Evolutionary conservation across 1,140 invertebrate genomes (phyloP).

Genomic region (Trissolcus basalis): DNA sequence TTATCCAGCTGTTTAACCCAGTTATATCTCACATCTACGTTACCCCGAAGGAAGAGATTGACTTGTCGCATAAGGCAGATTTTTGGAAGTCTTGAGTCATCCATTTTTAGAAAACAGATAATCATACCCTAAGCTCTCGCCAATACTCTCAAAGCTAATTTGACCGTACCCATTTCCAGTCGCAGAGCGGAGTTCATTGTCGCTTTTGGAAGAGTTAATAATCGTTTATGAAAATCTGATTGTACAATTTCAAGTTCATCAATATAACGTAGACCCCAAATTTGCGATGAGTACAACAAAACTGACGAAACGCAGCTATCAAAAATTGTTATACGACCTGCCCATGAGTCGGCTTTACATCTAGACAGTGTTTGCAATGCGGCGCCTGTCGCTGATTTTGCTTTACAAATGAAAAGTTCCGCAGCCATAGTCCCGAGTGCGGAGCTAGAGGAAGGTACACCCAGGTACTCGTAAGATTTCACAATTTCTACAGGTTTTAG

Average conservation of each 20-base stretch:
- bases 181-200: not conserved
- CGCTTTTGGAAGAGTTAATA: not conserved
- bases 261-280: constrained; percentile 4
- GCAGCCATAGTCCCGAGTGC: not conserved
- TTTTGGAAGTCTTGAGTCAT: not conserved
- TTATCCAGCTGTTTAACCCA: constrained; percentile 13
- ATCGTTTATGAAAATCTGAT: not conserved
- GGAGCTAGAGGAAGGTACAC: not conserved
- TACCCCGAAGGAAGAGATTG: not conserved
- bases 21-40: constrained; percentile 5
- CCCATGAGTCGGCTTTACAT: constrained; percentile 8
- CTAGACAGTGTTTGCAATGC: not conserved
- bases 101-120: not conserved
- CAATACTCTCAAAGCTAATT: constrained; percentile 1
- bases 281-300: not conserved
- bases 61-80: not conserved
- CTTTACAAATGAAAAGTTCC: not conserved
- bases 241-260: constrained; percentile 8
- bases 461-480: not conserved
- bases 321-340: not conserved
- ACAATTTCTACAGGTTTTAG: not conserved
- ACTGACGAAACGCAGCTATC: constrained; percentile 1
- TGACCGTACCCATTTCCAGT: constrained; percentile 1
- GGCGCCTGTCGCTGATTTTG: not conserved
- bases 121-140: not conserved